A percentile compares a stretch with the other conserved stretches of the same genome.
These are phyloP conservation scores for Chlorops oryzae DNA, from an alignment of 1,140 invertebrate species.

Conservation along the genomic window DNA sequence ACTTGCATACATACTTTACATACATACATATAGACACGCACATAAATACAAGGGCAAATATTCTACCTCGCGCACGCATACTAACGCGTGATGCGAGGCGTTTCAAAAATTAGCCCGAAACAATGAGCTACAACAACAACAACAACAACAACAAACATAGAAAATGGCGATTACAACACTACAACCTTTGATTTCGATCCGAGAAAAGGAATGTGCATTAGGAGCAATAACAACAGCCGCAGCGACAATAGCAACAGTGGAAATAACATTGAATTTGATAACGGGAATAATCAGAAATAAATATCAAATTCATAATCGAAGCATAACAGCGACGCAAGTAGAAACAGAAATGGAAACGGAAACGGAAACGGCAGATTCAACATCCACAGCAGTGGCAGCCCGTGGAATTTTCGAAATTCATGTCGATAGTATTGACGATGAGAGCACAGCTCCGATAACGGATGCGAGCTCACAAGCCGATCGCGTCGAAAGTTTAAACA, in stretches of 20 bases:
- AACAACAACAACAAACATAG: no score
- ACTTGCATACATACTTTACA: neutral
- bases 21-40: neutral
- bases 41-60: no score
- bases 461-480: slow-evolving; percentile 37
- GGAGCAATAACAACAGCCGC: neutral
- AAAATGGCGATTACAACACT: no score
- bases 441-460: slow-evolving; percentile 39
- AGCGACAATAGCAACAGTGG: neutral
- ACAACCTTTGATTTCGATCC: no score
- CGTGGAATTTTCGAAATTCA: slow-evolving; percentile 39
- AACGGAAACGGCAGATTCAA: neutral
- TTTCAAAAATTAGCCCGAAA: no score
- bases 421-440: slow-evolving; percentile 40
- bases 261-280: neutral
- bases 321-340: no score
- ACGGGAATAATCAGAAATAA: neutral
- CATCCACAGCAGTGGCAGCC: neutral
- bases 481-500: slow-evolving; percentile 31
- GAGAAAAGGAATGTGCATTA: no score
- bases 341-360: no score
- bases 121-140: no score
- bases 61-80: no score
- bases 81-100: no score
- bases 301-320: no score